Evolutionary conservation across 2,113 vertebrate genomes (phyloP).

Genomic region (Boulengeromyrus knoepffleri): DNA sequence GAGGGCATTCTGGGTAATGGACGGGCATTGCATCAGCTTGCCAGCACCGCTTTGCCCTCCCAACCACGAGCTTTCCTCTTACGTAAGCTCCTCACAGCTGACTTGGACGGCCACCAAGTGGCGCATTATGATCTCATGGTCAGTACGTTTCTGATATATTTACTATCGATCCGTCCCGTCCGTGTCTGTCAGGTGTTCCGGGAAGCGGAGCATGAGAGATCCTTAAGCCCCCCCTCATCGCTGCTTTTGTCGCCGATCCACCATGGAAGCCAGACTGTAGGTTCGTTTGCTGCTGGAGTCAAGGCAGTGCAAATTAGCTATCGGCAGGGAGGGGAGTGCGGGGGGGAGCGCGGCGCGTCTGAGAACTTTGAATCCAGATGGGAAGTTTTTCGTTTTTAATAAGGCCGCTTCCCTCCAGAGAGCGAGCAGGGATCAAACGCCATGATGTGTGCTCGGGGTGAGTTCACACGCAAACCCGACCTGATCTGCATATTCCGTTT

Average conservation of each 20-base stretch:
- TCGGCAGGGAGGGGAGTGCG: background rate
- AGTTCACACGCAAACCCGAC: slow-evolving; percentile 43
- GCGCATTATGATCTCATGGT: slow-evolving; percentile 44
- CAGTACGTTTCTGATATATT: slow-evolving; percentile 44
- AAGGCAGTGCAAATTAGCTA: background rate
- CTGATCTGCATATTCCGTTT: slow-evolving; percentile 40
- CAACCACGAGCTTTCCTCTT: slow-evolving; percentile 27
- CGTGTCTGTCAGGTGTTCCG: slow-evolving; percentile 52
- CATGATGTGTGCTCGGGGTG: slow-evolving; percentile 53
- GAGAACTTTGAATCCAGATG: background rate
- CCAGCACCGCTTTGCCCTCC: background rate
- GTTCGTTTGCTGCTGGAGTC: background rate
- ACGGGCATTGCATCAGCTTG: slow-evolving; percentile 1
- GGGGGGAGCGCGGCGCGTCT: background rate
- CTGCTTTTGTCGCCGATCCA: slow-evolving; percentile 43
- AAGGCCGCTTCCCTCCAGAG: slow-evolving; percentile 52
- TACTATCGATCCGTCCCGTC: slow-evolving; percentile 52
- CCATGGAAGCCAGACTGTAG: background rate
- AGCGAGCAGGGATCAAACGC: slow-evolving; percentile 51
- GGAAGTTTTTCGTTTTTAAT: slow-evolving; percentile 19
- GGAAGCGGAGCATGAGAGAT: slow-evolving; percentile 47
- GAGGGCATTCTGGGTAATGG: slow-evolving; percentile 12
- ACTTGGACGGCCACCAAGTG: slow-evolving; percentile 40
- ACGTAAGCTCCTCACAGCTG: slow-evolving; percentile 23
- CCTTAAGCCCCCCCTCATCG: slow-evolving; percentile 45